Conservation (phyloP, 2,888 invertebrate species). For the Scaptomyza reducta region DNA sequence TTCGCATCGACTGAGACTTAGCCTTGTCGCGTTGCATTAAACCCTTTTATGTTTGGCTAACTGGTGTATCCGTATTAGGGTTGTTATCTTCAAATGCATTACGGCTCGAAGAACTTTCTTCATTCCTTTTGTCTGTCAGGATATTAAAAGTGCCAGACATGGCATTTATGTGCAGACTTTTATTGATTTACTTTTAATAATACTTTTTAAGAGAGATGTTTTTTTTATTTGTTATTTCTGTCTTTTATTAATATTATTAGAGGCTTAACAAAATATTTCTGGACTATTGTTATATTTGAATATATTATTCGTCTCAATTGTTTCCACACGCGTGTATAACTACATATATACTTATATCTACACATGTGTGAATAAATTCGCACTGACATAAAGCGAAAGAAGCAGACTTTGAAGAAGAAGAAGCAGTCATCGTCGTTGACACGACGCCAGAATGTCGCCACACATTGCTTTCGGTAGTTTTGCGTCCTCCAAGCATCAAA, state of each 20-base stretch:
- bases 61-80: not conserved
- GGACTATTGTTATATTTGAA: too few species aligned
- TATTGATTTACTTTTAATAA: not conserved
- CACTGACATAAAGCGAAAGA: constrained; percentile 53
- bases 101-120: not conserved
- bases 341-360: constrained; percentile 33
- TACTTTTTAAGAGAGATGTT: not conserved
- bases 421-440: constrained; percentile 53
- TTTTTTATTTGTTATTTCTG: too few species aligned
- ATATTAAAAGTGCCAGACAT: not conserved
- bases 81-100: constrained; percentile 5
- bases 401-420: not conserved
- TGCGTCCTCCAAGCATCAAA: constrained; percentile 10
- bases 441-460: constrained; percentile 68
- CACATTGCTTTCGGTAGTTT: constrained; percentile 16
- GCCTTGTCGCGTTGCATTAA: constrained; percentile 8
- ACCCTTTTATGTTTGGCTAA: constrained; percentile 3
- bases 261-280: too few species aligned
- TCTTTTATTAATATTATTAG: too few species aligned
- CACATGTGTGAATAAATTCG: constrained; percentile 35
- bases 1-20: constrained; percentile 12
- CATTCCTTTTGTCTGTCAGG: not conserved
- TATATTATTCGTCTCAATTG: not conserved
- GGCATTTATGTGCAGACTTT: not conserved
- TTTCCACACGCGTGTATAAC: constrained; percentile 14